Conservation (phyloP, 92 coral and sea anemone genomes). For the Epizoanthus rinbou region DNA sequence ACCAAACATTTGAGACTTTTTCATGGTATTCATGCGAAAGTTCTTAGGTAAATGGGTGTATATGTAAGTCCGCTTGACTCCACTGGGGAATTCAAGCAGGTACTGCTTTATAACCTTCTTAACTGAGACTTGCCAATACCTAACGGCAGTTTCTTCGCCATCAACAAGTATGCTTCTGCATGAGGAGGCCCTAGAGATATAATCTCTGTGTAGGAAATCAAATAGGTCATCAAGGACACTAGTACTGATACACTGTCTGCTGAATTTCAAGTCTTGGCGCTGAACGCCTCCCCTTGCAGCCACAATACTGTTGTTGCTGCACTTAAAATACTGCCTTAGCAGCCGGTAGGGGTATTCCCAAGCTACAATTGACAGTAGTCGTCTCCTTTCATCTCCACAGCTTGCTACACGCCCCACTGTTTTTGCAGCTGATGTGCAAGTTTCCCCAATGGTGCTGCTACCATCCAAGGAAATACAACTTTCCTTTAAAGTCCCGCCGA, state of each 20-base stretch:
- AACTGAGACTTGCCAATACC: conserved; percentile 32
- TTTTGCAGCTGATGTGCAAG: neutral
- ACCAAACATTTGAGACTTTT: too few species aligned
- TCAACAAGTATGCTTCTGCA: conserved; percentile 38
- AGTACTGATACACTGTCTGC: neutral
- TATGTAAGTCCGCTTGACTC: conserved; percentile 45
- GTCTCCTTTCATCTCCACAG: neutral
- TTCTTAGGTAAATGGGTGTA: conserved; percentile 38
- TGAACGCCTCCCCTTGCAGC: conserved; percentile 10
- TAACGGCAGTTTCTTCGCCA: conserved; percentile 40
- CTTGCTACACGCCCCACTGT: neutral
- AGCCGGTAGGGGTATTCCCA: conserved; percentile 7
- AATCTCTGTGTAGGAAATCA: neutral
- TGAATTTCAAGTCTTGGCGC: neutral
- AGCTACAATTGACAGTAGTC: neutral
- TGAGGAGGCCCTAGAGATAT: conserved; percentile 43
- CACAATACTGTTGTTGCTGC: conserved; percentile 4
- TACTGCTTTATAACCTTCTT: neutral
- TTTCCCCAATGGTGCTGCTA: neutral
- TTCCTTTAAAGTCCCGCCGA: neutral
- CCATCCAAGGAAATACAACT: conserved; percentile 1
- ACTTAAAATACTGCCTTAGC: neutral
- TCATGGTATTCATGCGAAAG: conserved; percentile 36
- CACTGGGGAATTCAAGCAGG: conserved; percentile 29
- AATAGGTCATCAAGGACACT: conserved; percentile 1